phyloP scores from a whole-genome alignment of 1,140 invertebrate species.

The Sycophaga agraensis region DNA sequence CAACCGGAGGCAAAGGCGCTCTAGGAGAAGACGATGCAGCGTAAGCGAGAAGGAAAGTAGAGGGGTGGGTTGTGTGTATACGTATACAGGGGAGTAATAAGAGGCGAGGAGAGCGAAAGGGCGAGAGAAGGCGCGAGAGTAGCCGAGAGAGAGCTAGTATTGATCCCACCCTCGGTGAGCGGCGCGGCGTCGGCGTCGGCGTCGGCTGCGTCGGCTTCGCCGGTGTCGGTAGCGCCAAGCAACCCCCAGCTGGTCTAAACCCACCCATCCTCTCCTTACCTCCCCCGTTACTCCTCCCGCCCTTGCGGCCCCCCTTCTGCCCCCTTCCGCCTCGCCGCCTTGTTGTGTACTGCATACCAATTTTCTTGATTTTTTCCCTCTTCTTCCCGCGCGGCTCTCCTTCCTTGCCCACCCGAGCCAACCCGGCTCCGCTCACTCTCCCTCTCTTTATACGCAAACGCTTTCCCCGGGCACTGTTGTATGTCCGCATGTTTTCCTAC shows the following conservation, averaged over 20 bases:
- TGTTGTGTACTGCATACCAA: constrained; percentile 60
- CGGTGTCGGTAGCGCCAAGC: too few relatives aligned
- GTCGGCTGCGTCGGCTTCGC: too few relatives aligned
- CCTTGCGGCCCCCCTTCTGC: too few relatives aligned
- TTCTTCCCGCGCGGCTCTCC: constrained; percentile 14
- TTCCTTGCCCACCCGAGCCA: constrained; percentile 22
- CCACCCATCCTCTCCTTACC: constrained; percentile 41
- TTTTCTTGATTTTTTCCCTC: constrained; percentile 56
- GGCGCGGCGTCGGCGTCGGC: constrained; percentile 31
- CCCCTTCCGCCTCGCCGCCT: too few relatives aligned
- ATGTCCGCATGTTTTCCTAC: too few relatives aligned
- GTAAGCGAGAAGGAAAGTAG: background rate
- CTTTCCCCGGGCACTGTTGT: too few relatives aligned
- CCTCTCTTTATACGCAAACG: constrained; percentile 43
- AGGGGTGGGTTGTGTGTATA: too few relatives aligned
- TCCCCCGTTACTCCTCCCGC: constrained; percentile 44
- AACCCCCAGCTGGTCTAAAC: constrained; percentile 54
- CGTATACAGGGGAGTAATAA: too few relatives aligned
- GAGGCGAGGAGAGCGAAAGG: background rate
- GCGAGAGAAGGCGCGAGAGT: background rate
- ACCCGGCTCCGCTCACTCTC: too few relatives aligned
- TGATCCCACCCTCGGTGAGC: constrained; percentile 51
- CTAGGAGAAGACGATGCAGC: too few relatives aligned
- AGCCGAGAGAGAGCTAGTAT: constrained; percentile 51
- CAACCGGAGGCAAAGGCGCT: too few relatives aligned